These are phyloP conservation scores for Parus major DNA, from an alignment of 2,113 vertebrate genomes.

Conservation along the genomic window DNA sequence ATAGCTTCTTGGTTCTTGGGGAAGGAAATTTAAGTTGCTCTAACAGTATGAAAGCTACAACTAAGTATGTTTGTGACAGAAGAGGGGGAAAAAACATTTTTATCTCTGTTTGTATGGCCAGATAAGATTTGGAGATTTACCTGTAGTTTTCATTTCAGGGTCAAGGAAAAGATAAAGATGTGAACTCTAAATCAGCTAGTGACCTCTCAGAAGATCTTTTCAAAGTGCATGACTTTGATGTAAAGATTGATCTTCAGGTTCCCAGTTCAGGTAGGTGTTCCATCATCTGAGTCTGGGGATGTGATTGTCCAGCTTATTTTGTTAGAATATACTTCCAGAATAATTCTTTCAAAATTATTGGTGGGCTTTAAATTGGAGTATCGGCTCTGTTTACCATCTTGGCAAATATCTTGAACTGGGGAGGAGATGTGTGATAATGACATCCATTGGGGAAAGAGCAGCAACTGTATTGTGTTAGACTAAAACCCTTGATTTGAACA, in stretches of 20 bases:
- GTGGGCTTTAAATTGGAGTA: neutral
- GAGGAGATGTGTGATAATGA: neutral
- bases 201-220: constrained; percentile 99
- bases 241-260: constrained; percentile 98
- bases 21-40: neutral
- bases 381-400: neutral
- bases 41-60: neutral
- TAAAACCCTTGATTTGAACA: neutral
- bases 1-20: neutral
- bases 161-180: constrained; percentile 89
- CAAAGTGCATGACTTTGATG: constrained; percentile 99
- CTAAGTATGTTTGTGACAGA: neutral
- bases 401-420: neutral
- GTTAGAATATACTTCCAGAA: neutral
- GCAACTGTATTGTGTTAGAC: neutral
- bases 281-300: neutral
- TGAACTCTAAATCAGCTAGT: constrained; percentile 87
- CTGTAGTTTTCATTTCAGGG: constrained; percentile 71
- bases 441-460: neutral
- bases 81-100: neutral
- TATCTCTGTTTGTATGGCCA: neutral
- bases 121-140: neutral
- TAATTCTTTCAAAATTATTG: neutral
- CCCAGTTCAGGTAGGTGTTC: constrained; percentile 90
- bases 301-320: neutral